Evolutionary conservation across 1,140 invertebrate genomes (phyloP), one percentile per base, ranked within the genome.

Genomic region (Heterodera schachtii): DNA sequence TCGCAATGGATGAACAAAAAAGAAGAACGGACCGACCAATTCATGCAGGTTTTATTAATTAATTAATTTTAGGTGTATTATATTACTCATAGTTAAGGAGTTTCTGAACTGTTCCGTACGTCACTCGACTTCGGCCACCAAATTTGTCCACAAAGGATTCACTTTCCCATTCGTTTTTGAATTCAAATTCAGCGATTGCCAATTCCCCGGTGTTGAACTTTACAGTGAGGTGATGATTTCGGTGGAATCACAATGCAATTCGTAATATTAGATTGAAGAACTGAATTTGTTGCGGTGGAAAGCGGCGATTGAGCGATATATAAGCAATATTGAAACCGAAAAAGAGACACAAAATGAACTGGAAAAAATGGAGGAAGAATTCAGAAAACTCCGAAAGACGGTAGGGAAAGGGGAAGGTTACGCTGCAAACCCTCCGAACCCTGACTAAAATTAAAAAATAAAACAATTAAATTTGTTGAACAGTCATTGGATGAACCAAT

Each of bases 201-300:
- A 84, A 44, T 83, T 83, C 75, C 73, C 67, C 60, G 82, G 82
- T 47, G 64, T 66, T 49, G 82, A 83, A 52, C 47, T 83, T 8
- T 83, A 80, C 31, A 64, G 69, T 9, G 66, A 83, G 74, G 82
- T 78, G 1, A 4, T 19, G 16, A 44, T 9, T 21, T 70, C 66
- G 67, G 41, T 47, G 4, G 8, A 69, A 46, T 77, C 21, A 8
- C 2, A n/a, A 49, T 82, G 8, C 11, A 77, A 13, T 77, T 8
- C 13, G 31, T 11, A 19, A 47, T 64, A 46, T 57, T 74, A 83
- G 82, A 77, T 83, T 84, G 82, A 83, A 77, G 43, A 80, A 43
- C 31, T 83, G 13, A 64, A 80, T 47, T 8, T 84, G 46, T 2
- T 83, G 16, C 21, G 57, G 41, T 83, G 74, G 82, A 74, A 80